Evolutionary conservation across 1,140 invertebrate genomes (phyloP).

Genomic region (Neodiprion virginianus): DNA sequence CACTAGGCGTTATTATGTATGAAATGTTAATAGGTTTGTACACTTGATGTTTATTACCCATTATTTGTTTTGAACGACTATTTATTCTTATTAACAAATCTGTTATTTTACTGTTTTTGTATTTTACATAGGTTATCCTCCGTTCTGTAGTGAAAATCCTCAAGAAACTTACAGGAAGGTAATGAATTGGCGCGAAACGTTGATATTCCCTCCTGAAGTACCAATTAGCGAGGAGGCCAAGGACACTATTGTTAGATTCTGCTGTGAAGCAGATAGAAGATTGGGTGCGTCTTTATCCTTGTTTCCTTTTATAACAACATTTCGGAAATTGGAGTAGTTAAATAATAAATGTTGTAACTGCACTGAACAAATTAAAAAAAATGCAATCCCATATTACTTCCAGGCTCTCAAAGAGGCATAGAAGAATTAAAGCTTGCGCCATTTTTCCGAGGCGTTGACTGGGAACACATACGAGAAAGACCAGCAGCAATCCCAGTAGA

Average conservation of each 20-base stretch:
- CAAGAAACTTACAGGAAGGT: constrained; percentile 99
- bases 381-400: too few relatives aligned
- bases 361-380: too few relatives aligned
- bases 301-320: neutral
- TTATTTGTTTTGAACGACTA: constrained; percentile 9
- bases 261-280: constrained; percentile 92
- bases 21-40: constrained; percentile 96
- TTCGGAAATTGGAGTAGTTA: too few relatives aligned
- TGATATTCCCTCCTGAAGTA: constrained; percentile 98
- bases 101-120: constrained; percentile 8
- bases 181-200: constrained; percentile 98
- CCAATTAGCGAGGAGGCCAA: constrained; percentile 95
- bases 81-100: constrained; percentile 3
- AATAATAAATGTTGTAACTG: too few relatives aligned
- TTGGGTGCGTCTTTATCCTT: constrained; percentile 39
- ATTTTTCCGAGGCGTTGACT: constrained; percentile 94
- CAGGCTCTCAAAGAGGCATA: constrained; percentile 86
- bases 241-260: constrained; percentile 89
- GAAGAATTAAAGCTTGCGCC: constrained; percentile 86
- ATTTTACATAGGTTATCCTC: constrained; percentile 84
- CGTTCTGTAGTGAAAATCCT: constrained; percentile 99
- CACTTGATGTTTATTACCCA: neutral
- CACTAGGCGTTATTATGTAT: constrained; percentile 99
- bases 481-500: constrained; percentile 97
- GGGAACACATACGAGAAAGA: constrained; percentile 95